Evolutionary conservation across 2,888 invertebrate species (phyloP), one percentile per base, ranked within the genome.

Genomic region (Notodonta dromedarius): DNA sequence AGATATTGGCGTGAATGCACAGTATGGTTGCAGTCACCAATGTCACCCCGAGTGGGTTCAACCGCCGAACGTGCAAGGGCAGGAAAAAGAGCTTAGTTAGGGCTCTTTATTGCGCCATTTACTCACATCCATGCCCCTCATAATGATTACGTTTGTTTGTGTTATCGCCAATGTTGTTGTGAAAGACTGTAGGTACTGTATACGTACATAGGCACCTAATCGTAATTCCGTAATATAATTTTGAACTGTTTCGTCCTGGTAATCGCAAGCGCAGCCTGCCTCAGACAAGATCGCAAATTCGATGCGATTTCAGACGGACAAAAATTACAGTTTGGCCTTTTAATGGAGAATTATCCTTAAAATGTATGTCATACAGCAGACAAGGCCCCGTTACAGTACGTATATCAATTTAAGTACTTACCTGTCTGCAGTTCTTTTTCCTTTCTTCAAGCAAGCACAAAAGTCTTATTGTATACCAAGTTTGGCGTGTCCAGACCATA

Each of bases 11-110:
- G 32, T 8, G 58, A 68, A 61, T 64, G 61, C 13, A 32, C 24
- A 13, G 51, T 24, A 67, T 70, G 65, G 61, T 63, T 71, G 71
- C 71, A 78, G 74, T 69, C 76, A 77, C 77, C 72, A 93, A 93
- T 92, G 93, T 93, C 93, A 93, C 91, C 92, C 88, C 82, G 86
- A 63, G 71, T 78, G 91, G 83, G 92, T 91, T 93, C 92, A 93
- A 92, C 69, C 87, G 84, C 91, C 91, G 89, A 84, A 80, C 78
- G 80, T 73, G 80, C 82, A 78, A 75, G 80, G 77, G 76, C 78
- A 75, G 81, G 87, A 87, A 89, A 89, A 89, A 89, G 89, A 86
- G 84, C 81, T 87, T 78, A 73, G 70, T 77, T 73, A 78, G 78
- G 78, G 81, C 79, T 79, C 73, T 80, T 80, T 82, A 81, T 80